phyloP scores from a whole-genome alignment of 2,113 vertebrate genomes.

The Paedocypris sp. region DNA sequence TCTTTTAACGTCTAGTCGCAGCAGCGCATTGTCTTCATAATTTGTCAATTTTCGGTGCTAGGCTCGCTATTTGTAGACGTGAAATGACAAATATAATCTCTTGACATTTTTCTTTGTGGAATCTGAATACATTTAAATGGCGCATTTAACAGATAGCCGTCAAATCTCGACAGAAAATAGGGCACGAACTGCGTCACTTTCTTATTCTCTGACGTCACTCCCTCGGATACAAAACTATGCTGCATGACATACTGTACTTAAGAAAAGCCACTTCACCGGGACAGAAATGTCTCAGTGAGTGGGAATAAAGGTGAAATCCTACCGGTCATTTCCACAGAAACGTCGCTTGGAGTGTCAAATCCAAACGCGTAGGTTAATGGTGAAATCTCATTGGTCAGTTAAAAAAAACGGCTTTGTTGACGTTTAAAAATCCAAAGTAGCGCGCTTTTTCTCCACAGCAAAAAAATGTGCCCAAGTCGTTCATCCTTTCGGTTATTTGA shows the following conservation, averaged over 20 bases:
- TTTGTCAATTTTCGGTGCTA: too few relatives aligned
- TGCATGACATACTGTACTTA: background rate
- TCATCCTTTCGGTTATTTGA: background rate
- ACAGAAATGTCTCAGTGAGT: background rate
- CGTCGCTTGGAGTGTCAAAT: background rate
- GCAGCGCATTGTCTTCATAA: too few relatives aligned
- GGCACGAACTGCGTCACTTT: background rate
- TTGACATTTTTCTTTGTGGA: too few relatives aligned
- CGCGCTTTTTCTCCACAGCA: too few relatives aligned
- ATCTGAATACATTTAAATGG: too few relatives aligned
- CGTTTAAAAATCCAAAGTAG: background rate
- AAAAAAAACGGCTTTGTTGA: slow-evolving; percentile 13
- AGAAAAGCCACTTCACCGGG: background rate
- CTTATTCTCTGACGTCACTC: background rate
- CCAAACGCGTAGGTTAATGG: background rate
- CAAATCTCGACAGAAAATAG: background rate
- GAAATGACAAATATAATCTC: too few relatives aligned
- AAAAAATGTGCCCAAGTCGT: background rate
- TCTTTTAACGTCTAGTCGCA: too few relatives aligned
- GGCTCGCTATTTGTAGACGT: too few relatives aligned
- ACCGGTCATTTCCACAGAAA: background rate
- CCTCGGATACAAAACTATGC: too few relatives aligned
- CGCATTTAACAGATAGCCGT: too few relatives aligned
- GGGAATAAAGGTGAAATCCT: background rate
- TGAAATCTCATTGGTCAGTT: background rate